Base-by-base conservation (phyloP, 53 echinoderm and acorn worm genomes). In the Hippasteria phrygiana region DNA sequence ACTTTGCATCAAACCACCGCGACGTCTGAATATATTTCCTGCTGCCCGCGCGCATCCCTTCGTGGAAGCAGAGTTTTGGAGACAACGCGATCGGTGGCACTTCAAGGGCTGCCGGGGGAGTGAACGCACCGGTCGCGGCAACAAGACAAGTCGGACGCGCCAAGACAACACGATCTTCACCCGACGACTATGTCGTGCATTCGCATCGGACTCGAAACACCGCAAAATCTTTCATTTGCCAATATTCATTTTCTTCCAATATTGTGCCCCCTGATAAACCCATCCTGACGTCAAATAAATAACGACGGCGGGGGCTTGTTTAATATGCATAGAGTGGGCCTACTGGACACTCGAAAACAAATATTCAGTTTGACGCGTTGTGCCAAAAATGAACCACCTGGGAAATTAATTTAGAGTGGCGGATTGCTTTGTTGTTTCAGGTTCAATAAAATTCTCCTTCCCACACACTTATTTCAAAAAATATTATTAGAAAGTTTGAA, bases 11-110 rank as follows among this genome's bases (percentile, higher is more conserved):
- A 75, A 75, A 75, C 48, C 50, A 50, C 50, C 75, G 26, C 28
- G 50, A 24, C 43, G 75, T 47, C 75, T 75, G 75, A 75, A 75
- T 75, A 75, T 48, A 75, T 75, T 75, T 75, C 75, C 75, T 28
- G 75, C 20, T n/a, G n/a, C n/a, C 32, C 75, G 31, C 32, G 41
- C 33, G 75, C 47, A 46, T 50, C 13, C 26, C 17, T 12, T 50
- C 47, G 33, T 43, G 32, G 28, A 50, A 39, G 48, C 11, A 35
- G 36, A 1, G 32, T 67, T 67, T 32, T 1, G 34, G 75, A 50
- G 31, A 50, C 50, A 75, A 12, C 12, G 75, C 50, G 31, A 75
- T 75, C 75, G 75, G 29, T 28, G 28, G 75, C 16, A 48, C 48
- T 48, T 75, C 75, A 75, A 75, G 75, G 50, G 41, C 50, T 50